Conservation (phyloP, 2,888 invertebrate species). For the Drosophila barbarae region DNA sequence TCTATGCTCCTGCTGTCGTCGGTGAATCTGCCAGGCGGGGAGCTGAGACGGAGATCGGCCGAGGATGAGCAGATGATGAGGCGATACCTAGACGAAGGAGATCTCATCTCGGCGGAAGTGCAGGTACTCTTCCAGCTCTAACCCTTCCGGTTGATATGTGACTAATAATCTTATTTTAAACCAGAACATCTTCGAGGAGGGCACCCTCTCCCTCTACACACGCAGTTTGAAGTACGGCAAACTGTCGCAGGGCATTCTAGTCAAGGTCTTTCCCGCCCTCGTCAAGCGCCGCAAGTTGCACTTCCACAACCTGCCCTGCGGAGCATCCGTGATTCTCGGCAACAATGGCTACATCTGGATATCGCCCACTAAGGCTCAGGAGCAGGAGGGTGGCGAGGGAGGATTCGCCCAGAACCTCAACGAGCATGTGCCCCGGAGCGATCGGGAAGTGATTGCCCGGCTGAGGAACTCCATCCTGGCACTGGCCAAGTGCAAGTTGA, state of each 20-base stretch:
- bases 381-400: conserved; percentile 83
- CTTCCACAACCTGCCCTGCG: conserved; percentile 95
- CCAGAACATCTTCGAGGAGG: conserved; percentile 90
- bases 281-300: conserved; percentile 96
- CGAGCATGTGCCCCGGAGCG: conserved; percentile 84
- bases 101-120: conserved; percentile 98
- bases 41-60: conserved; percentile 93
- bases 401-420: conserved; percentile 89
- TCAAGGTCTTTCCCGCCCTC: conserved; percentile 94
- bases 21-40: conserved; percentile 98
- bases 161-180: background rate
- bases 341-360: conserved; percentile 99
- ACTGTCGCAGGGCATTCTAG: conserved; percentile 91
- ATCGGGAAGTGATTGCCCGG: conserved; percentile 92
- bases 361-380: conserved; percentile 84
- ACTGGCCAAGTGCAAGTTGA: conserved; percentile 91
- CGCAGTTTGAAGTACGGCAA: conserved; percentile 98
- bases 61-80: conserved; percentile 99
- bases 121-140: conserved; percentile 80
- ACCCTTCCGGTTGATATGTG: background rate
- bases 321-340: conserved; percentile 95
- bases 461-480: conserved; percentile 94
- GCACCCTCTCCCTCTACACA: conserved; percentile 95
- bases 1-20: conserved; percentile 93
- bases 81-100: conserved; percentile 94